phyloP scores from a whole-genome alignment of 2,888 invertebrate species.

The Hartigia nigra region DNA sequence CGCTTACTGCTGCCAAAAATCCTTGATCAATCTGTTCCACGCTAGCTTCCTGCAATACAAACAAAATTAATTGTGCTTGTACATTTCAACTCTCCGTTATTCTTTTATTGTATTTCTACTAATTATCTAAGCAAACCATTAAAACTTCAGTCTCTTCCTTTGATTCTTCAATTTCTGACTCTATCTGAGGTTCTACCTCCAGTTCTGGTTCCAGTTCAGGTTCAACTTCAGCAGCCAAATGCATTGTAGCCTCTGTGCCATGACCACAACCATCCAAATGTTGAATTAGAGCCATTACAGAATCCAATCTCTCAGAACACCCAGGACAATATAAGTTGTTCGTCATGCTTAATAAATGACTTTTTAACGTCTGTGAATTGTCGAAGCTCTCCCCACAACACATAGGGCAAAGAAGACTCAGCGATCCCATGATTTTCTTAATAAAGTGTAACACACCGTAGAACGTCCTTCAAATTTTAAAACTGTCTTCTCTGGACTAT shows the following conservation, averaged over 20 bases:
- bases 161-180: slow-evolving; percentile 23
- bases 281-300: slow-evolving; percentile 69
- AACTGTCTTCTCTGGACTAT: not conserved
- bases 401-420: slow-evolving; percentile 71
- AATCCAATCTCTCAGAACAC: slow-evolving; percentile 70
- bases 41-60: slow-evolving; percentile 25
- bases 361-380: slow-evolving; percentile 68
- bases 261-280: slow-evolving; percentile 68
- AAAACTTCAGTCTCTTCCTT: slow-evolving; percentile 32
- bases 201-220: slow-evolving; percentile 21
- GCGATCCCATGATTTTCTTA: slow-evolving; percentile 67
- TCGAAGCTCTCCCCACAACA: slow-evolving; percentile 75
- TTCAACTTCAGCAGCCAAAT: slow-evolving; percentile 6
- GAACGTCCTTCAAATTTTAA: too few relatives aligned
- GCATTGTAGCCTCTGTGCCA: slow-evolving; percentile 25
- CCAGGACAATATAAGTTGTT: slow-evolving; percentile 73
- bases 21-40: slow-evolving; percentile 33
- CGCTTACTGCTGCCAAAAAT: slow-evolving; percentile 52
- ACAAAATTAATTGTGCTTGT: not conserved
- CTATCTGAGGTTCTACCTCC: slow-evolving; percentile 19
- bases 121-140: slow-evolving; percentile 23
- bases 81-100: not conserved
- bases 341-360: slow-evolving; percentile 69
- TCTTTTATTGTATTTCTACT: not conserved
- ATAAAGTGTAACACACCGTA: slow-evolving; percentile 1